Conservation (phyloP, 1,140 invertebrate species). For the Helicoverpa zea region DNA sequence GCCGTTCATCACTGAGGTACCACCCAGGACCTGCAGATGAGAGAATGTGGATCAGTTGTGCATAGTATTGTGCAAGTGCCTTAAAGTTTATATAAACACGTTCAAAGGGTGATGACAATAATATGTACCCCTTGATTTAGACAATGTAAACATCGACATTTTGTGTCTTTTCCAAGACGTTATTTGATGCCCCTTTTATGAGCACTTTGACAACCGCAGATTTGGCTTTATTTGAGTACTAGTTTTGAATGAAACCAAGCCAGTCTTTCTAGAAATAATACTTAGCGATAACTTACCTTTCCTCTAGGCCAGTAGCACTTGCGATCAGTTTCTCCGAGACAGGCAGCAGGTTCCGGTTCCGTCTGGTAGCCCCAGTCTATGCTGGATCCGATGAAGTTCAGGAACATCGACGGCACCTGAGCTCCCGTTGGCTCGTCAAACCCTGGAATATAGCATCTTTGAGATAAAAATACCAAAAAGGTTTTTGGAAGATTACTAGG, state of each 20-base stretch:
- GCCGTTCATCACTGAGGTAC: conserved; percentile 97
- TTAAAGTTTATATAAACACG: no score
- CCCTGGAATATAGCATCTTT: conserved; percentile 72
- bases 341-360: conserved; percentile 94
- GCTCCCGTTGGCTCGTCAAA: conserved; percentile 94
- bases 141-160: no score
- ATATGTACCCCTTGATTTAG: no score
- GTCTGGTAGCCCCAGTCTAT: conserved; percentile 96
- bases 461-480: no score
- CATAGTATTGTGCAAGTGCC: background rate
- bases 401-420: conserved; percentile 94
- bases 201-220: no score
- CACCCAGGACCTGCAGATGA: conserved; percentile 91
- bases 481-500: no score
- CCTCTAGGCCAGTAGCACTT: conserved; percentile 94
- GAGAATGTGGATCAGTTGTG: background rate
- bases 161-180: no score
- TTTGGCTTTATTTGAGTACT: no score
- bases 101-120: no score
- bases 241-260: background rate
- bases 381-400: conserved; percentile 93
- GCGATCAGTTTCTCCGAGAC: conserved; percentile 91
- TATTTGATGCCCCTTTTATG: no score
- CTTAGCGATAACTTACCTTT: conserved; percentile 87
- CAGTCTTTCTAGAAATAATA: background rate